phyloP scores from a whole-genome alignment of 1,140 invertebrate genomes.

The Aphaenogaster rudis region DNA sequence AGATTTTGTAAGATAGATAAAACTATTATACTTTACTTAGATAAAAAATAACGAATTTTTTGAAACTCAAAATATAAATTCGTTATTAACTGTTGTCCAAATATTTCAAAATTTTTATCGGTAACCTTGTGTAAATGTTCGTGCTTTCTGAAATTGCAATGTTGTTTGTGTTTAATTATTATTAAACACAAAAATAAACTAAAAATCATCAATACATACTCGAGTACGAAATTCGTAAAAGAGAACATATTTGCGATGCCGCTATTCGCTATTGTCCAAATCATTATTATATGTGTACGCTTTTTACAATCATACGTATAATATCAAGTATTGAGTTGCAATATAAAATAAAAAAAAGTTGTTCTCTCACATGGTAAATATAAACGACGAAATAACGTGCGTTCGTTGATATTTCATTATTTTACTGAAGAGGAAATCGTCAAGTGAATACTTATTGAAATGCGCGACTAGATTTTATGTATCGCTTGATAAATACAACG shows the following conservation, averaged over 20 bases:
- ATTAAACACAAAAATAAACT: not conserved
- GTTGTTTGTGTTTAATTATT: conserved; percentile 39
- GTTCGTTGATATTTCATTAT: conserved; percentile 11
- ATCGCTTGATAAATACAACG: not conserved
- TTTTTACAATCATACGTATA: conserved; percentile 11
- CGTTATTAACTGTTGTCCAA: not conserved
- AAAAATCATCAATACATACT: conserved; percentile 26
- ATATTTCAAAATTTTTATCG: conserved; percentile 11
- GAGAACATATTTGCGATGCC: not conserved
- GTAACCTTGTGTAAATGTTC: not conserved
- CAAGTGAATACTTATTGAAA: conserved; percentile 17
- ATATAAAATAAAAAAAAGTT: conserved; percentile 52
- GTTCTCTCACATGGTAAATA: conserved; percentile 48
- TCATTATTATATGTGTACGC: not conserved
- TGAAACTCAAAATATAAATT: not conserved
- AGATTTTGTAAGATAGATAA: not conserved
- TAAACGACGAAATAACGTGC: conserved; percentile 45
- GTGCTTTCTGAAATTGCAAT: not conserved
- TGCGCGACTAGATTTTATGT: not conserved
- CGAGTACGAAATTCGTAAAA: not conserved
- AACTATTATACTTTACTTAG: not conserved
- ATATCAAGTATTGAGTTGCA: not conserved
- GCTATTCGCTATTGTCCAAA: conserved; percentile 1
- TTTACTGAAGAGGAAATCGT: conserved; percentile 33
- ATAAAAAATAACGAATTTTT: not conserved